These are phyloP conservation scores for Myathropa florea DNA, from an alignment of 2,888 invertebrate species.

Conservation along the genomic window DNA sequence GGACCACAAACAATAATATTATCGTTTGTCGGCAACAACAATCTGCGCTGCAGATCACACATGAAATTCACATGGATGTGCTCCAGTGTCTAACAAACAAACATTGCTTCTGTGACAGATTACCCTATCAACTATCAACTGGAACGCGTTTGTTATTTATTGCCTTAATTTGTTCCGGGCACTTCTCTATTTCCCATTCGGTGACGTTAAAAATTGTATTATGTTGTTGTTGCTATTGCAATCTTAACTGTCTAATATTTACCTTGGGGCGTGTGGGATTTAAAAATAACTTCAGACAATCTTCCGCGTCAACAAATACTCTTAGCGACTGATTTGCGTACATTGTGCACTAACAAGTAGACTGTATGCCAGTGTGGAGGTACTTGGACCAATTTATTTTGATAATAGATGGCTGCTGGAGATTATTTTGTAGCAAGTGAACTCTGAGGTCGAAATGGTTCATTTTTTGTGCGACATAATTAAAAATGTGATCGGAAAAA, in stretches of 20 bases:
- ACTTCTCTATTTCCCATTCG: background rate
- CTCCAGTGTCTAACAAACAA: background rate
- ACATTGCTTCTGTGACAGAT: background rate
- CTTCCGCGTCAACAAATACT: background rate
- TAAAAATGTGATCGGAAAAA: background rate
- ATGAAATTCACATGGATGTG: background rate
- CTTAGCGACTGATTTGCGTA: background rate
- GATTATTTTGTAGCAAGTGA: background rate
- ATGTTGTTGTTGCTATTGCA: background rate
- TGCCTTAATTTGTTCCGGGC: background rate
- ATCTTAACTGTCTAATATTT: background rate
- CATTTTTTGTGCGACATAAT: background rate
- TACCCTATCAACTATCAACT: background rate
- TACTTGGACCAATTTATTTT: background rate
- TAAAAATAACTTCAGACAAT: background rate
- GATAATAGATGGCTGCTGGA: background rate
- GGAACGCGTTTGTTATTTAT: background rate
- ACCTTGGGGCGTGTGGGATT: conserved; percentile 8
- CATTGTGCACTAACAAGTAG: background rate
- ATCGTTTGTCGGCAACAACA: background rate
- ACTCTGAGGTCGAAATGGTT: background rate
- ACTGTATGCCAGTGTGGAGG: background rate
- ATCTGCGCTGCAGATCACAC: background rate
- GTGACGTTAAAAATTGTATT: background rate
- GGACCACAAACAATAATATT: background rate